Conservation (phyloP, 2,113 vertebrate species). For the Terrapene triunguis region DNA sequence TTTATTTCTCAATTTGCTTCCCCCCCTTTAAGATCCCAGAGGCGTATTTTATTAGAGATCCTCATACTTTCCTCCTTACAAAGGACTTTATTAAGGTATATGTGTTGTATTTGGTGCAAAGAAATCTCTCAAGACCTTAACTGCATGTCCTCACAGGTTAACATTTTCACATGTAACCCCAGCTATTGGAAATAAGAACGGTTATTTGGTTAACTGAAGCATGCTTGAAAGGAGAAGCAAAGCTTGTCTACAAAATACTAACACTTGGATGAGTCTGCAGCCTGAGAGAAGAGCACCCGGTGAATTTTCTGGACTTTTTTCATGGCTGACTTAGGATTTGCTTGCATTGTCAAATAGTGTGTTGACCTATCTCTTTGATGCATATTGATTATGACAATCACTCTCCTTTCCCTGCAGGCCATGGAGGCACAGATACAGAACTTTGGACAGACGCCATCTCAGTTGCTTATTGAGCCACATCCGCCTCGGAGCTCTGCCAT, state of each 20-base stretch:
- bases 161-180: constrained; percentile 82
- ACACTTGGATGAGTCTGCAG: constrained; percentile 95
- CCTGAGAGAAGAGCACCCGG: constrained; percentile 84
- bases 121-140: constrained; percentile 75
- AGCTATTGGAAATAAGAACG: constrained; percentile 85
- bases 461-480: constrained; percentile 99
- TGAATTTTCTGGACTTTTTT: constrained; percentile 87
- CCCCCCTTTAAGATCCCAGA: constrained; percentile 83
- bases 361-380: constrained; percentile 93
- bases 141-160: constrained; percentile 91
- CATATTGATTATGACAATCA: constrained; percentile 92
- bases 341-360: constrained; percentile 92
- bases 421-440: constrained; percentile 97
- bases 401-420: constrained; percentile 90
- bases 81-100: constrained; percentile 84
- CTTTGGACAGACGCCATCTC: constrained; percentile 99
- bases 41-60: constrained; percentile 86
- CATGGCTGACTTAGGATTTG: constrained; percentile 93
- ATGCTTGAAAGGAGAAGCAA: constrained; percentile 93
- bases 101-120: constrained; percentile 51
- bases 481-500: constrained; percentile 99
- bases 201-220: constrained; percentile 93
- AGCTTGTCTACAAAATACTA: constrained; percentile 96
- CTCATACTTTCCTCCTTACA: constrained; percentile 84
- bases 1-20: constrained; percentile 64